These are phyloP conservation scores for Zygogramma bicolorata DNA, from an alignment of 2,888 invertebrate species.

Conservation along the genomic window DNA sequence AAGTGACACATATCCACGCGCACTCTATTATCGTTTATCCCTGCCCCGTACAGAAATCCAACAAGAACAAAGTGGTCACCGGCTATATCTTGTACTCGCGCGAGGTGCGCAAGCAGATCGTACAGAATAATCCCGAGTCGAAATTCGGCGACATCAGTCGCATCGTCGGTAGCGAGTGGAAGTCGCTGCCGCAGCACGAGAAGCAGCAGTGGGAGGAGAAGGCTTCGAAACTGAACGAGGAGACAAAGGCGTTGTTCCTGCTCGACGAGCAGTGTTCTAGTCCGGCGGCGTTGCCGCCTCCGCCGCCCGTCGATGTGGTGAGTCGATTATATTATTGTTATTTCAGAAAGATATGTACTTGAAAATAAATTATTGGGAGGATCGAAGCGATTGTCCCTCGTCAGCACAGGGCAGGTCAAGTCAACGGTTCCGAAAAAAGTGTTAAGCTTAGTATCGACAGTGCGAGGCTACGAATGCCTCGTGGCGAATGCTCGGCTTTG, in stretches of 20 bases:
- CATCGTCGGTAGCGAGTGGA: constrained; percentile 90
- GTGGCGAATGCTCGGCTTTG: no score
- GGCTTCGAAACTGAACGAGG: constrained; percentile 90
- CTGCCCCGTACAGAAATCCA: constrained; percentile 63
- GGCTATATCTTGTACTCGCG: constrained; percentile 99
- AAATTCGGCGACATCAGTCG: constrained; percentile 89
- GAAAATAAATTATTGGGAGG: no score
- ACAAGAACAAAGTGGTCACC: constrained; percentile 87
- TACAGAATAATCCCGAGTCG: constrained; percentile 93
- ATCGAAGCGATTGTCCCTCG: no score
- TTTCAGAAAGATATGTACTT: no score
- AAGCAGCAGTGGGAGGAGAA: constrained; percentile 96
- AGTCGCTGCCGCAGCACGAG: constrained; percentile 86
- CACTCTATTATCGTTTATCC: no score
- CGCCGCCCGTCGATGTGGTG: constrained; percentile 63
- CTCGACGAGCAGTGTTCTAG: constrained; percentile 69
- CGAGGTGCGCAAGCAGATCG: constrained; percentile 92
- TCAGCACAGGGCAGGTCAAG: no score
- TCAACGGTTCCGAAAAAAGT: no score
- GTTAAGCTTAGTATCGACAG: no score
- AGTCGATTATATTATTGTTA: constrained; percentile 25
- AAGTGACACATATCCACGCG: no score
- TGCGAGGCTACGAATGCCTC: no score
- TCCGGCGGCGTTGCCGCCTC: constrained; percentile 59
- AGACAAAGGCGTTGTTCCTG: constrained; percentile 77